Conservation (phyloP, 1,140 invertebrate species). For the Camponotus pennsylvanicus region DNA sequence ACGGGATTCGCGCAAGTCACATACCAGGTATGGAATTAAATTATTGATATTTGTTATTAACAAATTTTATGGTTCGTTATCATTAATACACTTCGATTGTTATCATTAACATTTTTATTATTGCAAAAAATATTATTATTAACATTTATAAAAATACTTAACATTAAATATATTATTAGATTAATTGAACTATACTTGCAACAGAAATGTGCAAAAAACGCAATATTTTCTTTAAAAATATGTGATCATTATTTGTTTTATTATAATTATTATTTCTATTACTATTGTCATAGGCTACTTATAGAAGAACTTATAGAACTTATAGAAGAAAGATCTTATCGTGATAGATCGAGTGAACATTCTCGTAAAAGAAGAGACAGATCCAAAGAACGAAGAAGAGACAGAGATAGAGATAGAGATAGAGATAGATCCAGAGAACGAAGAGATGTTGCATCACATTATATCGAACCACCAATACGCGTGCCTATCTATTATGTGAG, state of each 20-base stretch:
- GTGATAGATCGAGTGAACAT: constrained; percentile 54
- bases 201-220: background rate
- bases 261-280: background rate
- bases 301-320: too few relatives aligned
- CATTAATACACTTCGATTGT: too few relatives aligned
- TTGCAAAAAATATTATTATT: too few relatives aligned
- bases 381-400: too few relatives aligned
- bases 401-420: constrained; percentile 10
- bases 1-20: too few relatives aligned
- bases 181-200: background rate
- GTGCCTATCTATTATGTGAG: constrained; percentile 75
- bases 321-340: constrained; percentile 51
- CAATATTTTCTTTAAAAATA: background rate
- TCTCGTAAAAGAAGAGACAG: constrained; percentile 51
- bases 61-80: too few relatives aligned
- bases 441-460: constrained; percentile 55
- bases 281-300: background rate
- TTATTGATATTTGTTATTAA: too few relatives aligned
- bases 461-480: constrained; percentile 66
- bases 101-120: too few relatives aligned
- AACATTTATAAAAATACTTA: too few relatives aligned
- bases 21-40: too few relatives aligned
- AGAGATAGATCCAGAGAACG: constrained; percentile 60
- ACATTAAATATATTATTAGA: background rate
- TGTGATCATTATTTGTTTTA: background rate